Evolutionary conservation across 23 tunicate genomes (phyloP), one percentile per base, ranked within the genome.

Genomic region (Phallusia fumigata): DNA sequence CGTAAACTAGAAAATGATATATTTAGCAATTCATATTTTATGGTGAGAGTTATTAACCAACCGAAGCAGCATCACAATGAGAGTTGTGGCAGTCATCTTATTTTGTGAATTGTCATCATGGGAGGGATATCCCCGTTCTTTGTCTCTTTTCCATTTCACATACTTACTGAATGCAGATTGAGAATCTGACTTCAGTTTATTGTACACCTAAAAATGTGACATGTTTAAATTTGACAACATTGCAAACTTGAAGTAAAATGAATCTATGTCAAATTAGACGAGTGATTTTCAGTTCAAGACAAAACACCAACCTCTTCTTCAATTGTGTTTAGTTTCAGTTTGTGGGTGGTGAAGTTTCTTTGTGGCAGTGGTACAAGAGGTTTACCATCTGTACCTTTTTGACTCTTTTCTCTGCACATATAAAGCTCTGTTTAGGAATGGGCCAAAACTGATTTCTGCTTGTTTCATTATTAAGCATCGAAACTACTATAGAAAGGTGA

Each of bases 1-100:
- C 98, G 83, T 26, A 94, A 69, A 50, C 98, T 94, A 72, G n/a
- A 33, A 26, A 65, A 65, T 65, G 8, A 5, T 12, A 65, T 6
- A 11, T 5, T 28, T 6, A 26, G 32, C 32, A 30, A 26, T 65
- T 65, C 6, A 65, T 5, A 28, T 65, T 74, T 74, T 28, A n/a
- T 72, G 76, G 33, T 72, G 76, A n/a, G n/a, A 15, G 33, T 40
- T 40, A 40, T 40, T 3, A 40, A 40, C 72, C 24, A 69, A 93
- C 98, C 98, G 81, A 31, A 93, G 81, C 30, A 93, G 72, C 87
- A 80, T 76, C 40, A 93, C 98, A 18, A 93, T 83, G 52, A 93
- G 78, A 28, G 82, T 53, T 2, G 92, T 93, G 11, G 92, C 87
- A 13, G 90, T 76, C 74, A 83, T 53, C 40, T 93, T 92, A 22